phyloP scores from a whole-genome alignment of 1,140 invertebrate species.

The Tetragnatha versicolor region DNA sequence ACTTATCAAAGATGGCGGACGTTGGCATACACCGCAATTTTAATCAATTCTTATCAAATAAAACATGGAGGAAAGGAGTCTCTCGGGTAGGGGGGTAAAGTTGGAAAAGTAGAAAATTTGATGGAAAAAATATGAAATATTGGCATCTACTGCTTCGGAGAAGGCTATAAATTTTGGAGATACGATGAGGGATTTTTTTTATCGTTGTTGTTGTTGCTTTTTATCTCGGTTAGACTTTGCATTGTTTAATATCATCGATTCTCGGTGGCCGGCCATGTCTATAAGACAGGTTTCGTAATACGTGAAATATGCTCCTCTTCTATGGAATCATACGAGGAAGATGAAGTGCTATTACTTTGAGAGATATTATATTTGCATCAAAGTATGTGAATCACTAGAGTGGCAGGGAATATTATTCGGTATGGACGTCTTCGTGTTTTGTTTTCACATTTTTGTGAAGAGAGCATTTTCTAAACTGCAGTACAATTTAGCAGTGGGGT shows the following conservation, averaged over 20 bases:
- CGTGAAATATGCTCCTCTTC: too few species aligned
- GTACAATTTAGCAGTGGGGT: too few species aligned
- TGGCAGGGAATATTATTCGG: too few species aligned
- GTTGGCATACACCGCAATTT: conserved; percentile 17
- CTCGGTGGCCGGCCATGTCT: too few species aligned
- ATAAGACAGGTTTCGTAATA: too few species aligned
- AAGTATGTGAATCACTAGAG: too few species aligned
- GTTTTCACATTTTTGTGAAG: too few species aligned
- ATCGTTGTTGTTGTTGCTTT: not conserved
- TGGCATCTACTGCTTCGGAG: conserved; percentile 25
- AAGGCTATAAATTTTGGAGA: conserved; percentile 37
- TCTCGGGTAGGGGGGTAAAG: not conserved
- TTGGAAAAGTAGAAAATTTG: conserved; percentile 31
- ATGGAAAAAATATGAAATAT: conserved; percentile 34
- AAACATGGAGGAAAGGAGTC: conserved; percentile 23
- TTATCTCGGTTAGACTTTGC: not conserved
- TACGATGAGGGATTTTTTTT: conserved; percentile 28
- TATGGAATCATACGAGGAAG: too few species aligned
- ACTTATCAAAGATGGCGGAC: conserved; percentile 28
- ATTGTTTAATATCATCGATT: conserved; percentile 17
- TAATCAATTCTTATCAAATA: conserved; percentile 44
- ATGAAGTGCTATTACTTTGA: too few species aligned
- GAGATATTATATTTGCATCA: too few species aligned
- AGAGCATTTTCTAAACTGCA: too few species aligned
- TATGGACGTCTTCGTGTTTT: too few species aligned